Evolutionary conservation across 1,140 invertebrate genomes (phyloP).

Genomic region (Meloidogyne chitwoodi): DNA sequence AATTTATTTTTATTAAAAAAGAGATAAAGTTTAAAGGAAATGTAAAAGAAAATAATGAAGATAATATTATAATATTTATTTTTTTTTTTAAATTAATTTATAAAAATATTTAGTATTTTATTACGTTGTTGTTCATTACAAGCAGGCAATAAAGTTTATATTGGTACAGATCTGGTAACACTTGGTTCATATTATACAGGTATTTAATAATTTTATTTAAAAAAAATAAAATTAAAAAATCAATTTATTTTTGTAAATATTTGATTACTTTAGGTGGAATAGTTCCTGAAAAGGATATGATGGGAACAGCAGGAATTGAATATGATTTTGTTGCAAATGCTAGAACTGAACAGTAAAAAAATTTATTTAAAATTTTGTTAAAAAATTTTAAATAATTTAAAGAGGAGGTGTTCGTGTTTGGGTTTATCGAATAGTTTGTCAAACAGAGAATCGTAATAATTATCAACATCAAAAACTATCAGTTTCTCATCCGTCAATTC

Average conservation of each 20-base stretch:
- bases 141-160: constrained; percentile 50
- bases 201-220: constrained; percentile 15
- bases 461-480: neutral
- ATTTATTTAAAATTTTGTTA: neutral
- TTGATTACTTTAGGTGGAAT: constrained; percentile 40
- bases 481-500: neutral
- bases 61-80: too few species aligned
- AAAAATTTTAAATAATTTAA: constrained; percentile 27
- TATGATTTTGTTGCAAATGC: constrained; percentile 57
- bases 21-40: too few species aligned
- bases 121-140: constrained; percentile 52
- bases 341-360: constrained; percentile 52
- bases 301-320: constrained; percentile 46
- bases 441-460: neutral
- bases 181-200: constrained; percentile 36
- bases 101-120: constrained; percentile 42
- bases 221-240: neutral
- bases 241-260: neutral
- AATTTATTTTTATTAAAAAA: too few species aligned
- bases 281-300: constrained; percentile 48
- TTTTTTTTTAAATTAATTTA: constrained; percentile 6
- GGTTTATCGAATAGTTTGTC: constrained; percentile 57
- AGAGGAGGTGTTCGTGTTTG: constrained; percentile 57
- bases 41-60: too few species aligned
- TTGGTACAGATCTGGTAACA: constrained; percentile 57